phyloP scores from a whole-genome alignment of 2,113 vertebrate genomes.

The rabbit (Oryctolagus cuniculus) region DNA sequence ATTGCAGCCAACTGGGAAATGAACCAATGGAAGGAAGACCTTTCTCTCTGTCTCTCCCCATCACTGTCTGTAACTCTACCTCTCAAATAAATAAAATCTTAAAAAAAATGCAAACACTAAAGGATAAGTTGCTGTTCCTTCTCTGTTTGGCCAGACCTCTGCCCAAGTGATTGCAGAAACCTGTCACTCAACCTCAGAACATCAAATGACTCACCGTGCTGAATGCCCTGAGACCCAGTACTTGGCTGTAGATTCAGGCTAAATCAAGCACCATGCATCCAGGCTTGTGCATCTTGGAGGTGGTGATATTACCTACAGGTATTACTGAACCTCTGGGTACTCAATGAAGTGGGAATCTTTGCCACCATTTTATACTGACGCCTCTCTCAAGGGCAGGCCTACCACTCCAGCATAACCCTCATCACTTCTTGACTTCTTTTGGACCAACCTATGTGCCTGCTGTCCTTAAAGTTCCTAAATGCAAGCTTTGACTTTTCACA shows the following conservation, averaged over 20 bases:
- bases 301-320: neutral
- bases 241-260: neutral
- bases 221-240: neutral
- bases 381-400: neutral
- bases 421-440: neutral
- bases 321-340: neutral
- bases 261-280: neutral
- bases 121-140: too few species aligned
- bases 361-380: neutral
- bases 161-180: neutral
- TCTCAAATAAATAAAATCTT: too few species aligned
- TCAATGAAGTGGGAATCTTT: neutral
- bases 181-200: neutral
- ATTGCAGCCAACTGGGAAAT: too few species aligned
- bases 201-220: neutral
- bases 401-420: neutral
- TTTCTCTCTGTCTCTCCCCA: too few species aligned
- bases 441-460: neutral
- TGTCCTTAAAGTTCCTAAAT: slow-evolving; percentile 45
- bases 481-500: slow-evolving; percentile 47
- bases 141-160: neutral
- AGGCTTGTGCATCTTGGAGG: neutral
- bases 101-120: too few species aligned
- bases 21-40: too few species aligned
- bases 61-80: too few species aligned